Evolutionary conservation across 1,140 invertebrate species (phyloP), one percentile per base, ranked within the genome.

Genomic region (Drosophila burlai): DNA sequence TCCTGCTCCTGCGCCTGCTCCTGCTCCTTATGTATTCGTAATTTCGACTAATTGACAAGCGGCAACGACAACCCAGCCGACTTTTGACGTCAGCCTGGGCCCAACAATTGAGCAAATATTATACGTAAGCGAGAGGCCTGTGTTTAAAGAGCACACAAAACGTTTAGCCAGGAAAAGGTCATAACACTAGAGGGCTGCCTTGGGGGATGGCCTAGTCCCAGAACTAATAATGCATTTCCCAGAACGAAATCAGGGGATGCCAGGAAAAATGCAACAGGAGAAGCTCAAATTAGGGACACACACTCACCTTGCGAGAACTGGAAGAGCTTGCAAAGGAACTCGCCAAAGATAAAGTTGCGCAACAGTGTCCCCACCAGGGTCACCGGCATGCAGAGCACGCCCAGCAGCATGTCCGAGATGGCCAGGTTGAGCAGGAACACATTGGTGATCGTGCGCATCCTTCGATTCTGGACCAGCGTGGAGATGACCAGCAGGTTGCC

Each of bases 381-480:
- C 77, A 98, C 97, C 0, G 97, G 97, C 94, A 98, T 96, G 82
- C 97, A 98, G 83, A 98, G 96, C 0, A 97, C 96, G 8, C 97
- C 97, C 34, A 98, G 94, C 6, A 98, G 93, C 58, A 98, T 95
- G 93, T 98, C 97, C 9, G 96, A 96, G 54, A 97, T 94, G 10
- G 96, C 96, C 94, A 98, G 93, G 93, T 98, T 98, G n/a, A 98
- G 94, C 24, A 98, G 94, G 92, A 97, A 98, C 11, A 98, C 95
- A 91, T 98, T 98, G 8, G 97, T 98, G 10, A 98, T 96, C 0
- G 97, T 98, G 55, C 97, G 94, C 97, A 98, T 98, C 73, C 96
- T 93, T 79, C 96, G 96, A 92, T 98, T 97, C 85, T 96, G 96
- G 1, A 96, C 94, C 40, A 98, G 93, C 0, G 97, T 97, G 3